Conservation (phyloP, 2,888 invertebrate genomes). For the Piscicola geometra region DNA sequence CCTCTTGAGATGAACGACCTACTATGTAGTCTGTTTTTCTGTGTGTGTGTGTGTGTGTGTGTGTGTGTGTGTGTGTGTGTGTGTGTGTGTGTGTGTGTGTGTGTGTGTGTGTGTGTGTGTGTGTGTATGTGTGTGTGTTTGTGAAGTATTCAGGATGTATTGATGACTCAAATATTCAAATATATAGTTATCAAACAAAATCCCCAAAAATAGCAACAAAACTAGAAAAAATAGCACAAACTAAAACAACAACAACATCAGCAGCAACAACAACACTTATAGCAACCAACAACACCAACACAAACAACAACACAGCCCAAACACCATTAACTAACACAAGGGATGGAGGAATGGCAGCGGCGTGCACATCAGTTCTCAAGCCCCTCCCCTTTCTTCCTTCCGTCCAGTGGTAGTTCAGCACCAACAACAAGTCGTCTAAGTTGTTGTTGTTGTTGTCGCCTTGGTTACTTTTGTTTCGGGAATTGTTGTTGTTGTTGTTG, state of each 20-base stretch:
- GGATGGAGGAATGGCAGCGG: slow-evolving; percentile 54
- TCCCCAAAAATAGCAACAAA: no score
- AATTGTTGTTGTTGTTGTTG: no score
- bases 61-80: no score
- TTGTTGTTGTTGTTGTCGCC: not conserved
- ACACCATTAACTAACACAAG: slow-evolving; percentile 48
- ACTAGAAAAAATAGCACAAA: no score
- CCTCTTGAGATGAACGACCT: slow-evolving; percentile 70
- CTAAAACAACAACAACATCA: not conserved
- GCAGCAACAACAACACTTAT: not conserved
- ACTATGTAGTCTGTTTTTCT: slow-evolving; percentile 61
- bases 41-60: no score
- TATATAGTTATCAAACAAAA: no score
- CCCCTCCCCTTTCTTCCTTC: slow-evolving; percentile 52
- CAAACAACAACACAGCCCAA: not conserved
- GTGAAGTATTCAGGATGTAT: no score
- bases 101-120: no score
- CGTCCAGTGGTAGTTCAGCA: slow-evolving; percentile 76
- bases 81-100: no score
- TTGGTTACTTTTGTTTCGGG: no score
- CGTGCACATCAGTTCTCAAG: slow-evolving; percentile 57
- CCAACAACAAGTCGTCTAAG: slow-evolving; percentile 50
- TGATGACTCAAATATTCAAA: no score
- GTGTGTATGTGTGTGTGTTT: no score
- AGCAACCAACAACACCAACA: not conserved